A percentile compares a stretch with the other conserved stretches of the same genome.
Conservation (phyloP, 2,113 vertebrate species). For the Brachypodius melanocephalos region DNA sequence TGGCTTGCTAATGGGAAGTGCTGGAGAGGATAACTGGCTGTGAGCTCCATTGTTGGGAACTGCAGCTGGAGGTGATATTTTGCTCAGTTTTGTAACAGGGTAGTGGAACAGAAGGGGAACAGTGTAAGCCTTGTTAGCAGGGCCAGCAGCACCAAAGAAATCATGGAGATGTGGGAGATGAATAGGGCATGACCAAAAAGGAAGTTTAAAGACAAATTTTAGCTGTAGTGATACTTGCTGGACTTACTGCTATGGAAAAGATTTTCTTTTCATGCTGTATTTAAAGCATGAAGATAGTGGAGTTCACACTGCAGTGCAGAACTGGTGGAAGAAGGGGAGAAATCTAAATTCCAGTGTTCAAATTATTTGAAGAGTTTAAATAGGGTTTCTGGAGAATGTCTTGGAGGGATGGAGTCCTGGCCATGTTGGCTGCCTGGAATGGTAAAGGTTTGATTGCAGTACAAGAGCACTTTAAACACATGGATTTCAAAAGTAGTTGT, state of each 20-base stretch:
- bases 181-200: background rate
- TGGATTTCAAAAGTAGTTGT: background rate
- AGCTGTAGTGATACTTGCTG: background rate
- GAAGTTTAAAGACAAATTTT: background rate
- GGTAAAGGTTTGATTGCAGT: background rate
- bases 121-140: slow-evolving; percentile 4
- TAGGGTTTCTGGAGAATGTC: background rate
- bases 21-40: background rate
- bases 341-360: background rate
- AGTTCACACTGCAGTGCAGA: background rate
- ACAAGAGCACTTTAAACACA: background rate
- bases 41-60: slow-evolving; percentile 13
- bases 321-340: background rate
- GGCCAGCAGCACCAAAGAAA: background rate
- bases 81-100: background rate
- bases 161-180: background rate
- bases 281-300: background rate
- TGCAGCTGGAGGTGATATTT: background rate
- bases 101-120: background rate
- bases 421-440: background rate
- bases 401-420: background rate
- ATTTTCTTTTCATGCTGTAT: background rate
- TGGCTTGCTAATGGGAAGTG: slow-evolving; percentile 31
- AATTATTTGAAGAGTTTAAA: background rate
- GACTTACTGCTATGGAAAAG: background rate